A percentile compares a stretch with the other conserved stretches of the same genome.
Conservation (phyloP, 2,888 invertebrate species). For the Scelioninae gen. 2 region DNA sequence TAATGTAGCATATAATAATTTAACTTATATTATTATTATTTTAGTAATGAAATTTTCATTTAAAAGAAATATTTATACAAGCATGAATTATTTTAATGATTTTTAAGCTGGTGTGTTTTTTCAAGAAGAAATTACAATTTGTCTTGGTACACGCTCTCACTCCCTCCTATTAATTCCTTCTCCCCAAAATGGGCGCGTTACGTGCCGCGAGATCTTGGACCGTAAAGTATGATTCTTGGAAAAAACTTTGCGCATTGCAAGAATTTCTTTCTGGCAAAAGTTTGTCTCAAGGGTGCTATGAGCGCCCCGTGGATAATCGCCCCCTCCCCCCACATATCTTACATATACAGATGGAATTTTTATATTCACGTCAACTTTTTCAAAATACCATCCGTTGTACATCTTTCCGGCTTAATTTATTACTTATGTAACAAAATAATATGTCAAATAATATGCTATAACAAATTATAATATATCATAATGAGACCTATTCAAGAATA, state of each 20-base stretch:
- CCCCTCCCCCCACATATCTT: slow-evolving; percentile 32
- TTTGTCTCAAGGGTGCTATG: slow-evolving; percentile 68
- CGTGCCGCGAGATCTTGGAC: slow-evolving; percentile 45
- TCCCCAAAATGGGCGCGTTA: slow-evolving; percentile 32
- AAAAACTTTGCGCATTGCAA: slow-evolving; percentile 61
- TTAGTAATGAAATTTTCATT: too few species aligned
- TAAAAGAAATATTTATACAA: background rate
- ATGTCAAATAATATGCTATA: too few species aligned
- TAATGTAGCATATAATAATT: too few species aligned
- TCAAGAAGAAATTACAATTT: slow-evolving; percentile 29
- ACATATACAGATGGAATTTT: slow-evolving; percentile 41
- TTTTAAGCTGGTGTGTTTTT: slow-evolving; percentile 6
- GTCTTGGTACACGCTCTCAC: slow-evolving; percentile 13
- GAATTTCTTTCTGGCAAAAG: slow-evolving; percentile 62
- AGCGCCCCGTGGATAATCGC: slow-evolving; percentile 60
- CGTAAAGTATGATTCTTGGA: slow-evolving; percentile 59
- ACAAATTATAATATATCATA: too few species aligned
- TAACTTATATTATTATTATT: too few species aligned
- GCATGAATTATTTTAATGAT: slow-evolving; percentile 27
- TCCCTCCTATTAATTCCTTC: slow-evolving; percentile 36
- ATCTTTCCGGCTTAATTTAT: slow-evolving; percentile 12
- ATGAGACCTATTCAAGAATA: too few species aligned
- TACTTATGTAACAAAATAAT: too few species aligned
- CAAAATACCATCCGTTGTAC: slow-evolving; percentile 32
- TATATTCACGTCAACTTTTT: slow-evolving; percentile 15